A percentile compares a stretch with the other conserved stretches of the same genome.
Evolutionary conservation across 2,888 invertebrate genomes (phyloP).

Genomic region (Salticus scenicus): DNA sequence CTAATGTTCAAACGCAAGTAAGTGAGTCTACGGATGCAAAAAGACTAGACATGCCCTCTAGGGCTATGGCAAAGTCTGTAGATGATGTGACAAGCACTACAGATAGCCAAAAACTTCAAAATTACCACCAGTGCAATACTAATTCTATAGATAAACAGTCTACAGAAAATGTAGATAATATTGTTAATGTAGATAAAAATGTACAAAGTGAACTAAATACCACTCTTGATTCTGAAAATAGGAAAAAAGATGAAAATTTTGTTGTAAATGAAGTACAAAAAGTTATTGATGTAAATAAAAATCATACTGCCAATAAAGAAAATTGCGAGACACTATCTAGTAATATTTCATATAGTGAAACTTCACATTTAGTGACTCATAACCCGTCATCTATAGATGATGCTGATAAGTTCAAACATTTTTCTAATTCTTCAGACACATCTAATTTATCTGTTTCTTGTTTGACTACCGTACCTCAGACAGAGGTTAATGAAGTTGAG

Average conservation of each 20-base stretch:
- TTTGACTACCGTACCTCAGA: slow-evolving; percentile 45
- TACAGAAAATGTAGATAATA: slow-evolving; percentile 29
- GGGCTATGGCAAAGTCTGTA: slow-evolving; percentile 38
- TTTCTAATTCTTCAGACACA: slow-evolving; percentile 60
- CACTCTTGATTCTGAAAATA: slow-evolving; percentile 22
- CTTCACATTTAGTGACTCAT: slow-evolving; percentile 24
- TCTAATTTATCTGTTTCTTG: slow-evolving; percentile 51
- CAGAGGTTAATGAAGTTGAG: slow-evolving; percentile 44
- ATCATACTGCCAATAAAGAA: slow-evolving; percentile 56
- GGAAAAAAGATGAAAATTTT: slow-evolving; percentile 16
- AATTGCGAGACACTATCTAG: slow-evolving; percentile 20
- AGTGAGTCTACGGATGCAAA: slow-evolving; percentile 61
- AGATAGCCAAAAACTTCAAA: slow-evolving; percentile 52
- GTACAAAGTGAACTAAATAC: slow-evolving; percentile 55
- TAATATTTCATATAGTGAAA: slow-evolving; percentile 47
- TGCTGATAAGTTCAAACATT: slow-evolving; percentile 49
- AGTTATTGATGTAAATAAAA: slow-evolving; percentile 61
- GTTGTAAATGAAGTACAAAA: slow-evolving; percentile 67
- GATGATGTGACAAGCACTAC: slow-evolving; percentile 54
- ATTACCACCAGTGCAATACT: slow-evolving; percentile 67
- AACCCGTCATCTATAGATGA: slow-evolving; percentile 31
- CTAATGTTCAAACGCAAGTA: slow-evolving; percentile 56
- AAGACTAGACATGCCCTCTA: slow-evolving; percentile 32
- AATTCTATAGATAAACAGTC: slow-evolving; percentile 29
- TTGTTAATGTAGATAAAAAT: slow-evolving; percentile 54